A percentile compares a stretch with the other conserved stretches of the same genome.
Conservation (phyloP, 1,140 invertebrate species). For the Pogonus chalceus region DNA sequence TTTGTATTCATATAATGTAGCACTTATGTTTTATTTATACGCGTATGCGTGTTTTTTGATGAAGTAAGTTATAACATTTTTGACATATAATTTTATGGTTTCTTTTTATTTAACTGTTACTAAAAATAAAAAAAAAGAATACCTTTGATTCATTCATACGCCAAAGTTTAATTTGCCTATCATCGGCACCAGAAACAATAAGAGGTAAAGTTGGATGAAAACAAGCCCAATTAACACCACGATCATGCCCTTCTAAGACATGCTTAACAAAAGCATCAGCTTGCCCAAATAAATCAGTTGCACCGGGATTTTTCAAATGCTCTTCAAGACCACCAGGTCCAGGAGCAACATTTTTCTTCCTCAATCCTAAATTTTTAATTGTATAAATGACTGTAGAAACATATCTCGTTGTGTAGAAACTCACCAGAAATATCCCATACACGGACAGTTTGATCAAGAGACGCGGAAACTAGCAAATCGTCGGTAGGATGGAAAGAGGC, state of each 20-base stretch:
- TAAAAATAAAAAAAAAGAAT: too few species aligned
- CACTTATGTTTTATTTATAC: too few species aligned
- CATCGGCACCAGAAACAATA: constrained; percentile 96
- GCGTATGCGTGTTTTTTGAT: too few species aligned
- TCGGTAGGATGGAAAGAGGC: constrained; percentile 96
- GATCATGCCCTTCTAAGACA: constrained; percentile 93
- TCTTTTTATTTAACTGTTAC: too few species aligned
- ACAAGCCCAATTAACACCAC: constrained; percentile 96
- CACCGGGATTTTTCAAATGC: constrained; percentile 74
- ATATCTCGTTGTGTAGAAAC: constrained; percentile 6
- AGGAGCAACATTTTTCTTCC: constrained; percentile 96
- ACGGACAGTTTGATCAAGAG: constrained; percentile 94
- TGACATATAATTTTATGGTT: too few species aligned
- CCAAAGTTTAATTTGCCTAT: constrained; percentile 96
- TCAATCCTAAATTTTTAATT: constrained; percentile 45
- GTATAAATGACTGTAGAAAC: neutral
- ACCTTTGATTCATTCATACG: constrained; percentile 95
- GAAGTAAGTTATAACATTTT: too few species aligned
- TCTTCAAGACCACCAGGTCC: constrained; percentile 85
- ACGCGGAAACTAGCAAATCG: constrained; percentile 95
- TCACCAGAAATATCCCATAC: constrained; percentile 96
- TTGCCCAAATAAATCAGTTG: constrained; percentile 93
- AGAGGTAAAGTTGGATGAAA: constrained; percentile 94
- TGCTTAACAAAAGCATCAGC: constrained; percentile 97
- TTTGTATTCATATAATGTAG: too few species aligned